Conservation (phyloP, 2,113 vertebrate species). For the Lycaon pictus region DNA sequence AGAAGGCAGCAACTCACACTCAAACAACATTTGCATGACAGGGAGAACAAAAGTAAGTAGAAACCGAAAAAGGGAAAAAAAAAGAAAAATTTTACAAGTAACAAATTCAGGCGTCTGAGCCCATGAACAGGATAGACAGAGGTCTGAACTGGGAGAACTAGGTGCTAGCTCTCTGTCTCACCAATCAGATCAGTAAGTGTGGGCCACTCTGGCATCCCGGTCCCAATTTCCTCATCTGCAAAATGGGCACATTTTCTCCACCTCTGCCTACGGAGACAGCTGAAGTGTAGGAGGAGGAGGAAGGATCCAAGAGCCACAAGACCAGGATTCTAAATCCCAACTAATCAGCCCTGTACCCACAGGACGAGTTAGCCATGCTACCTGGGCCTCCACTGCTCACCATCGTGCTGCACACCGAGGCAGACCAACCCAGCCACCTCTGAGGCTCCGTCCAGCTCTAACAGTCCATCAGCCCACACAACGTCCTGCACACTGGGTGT, state of each 20-base stretch:
- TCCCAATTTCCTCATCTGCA: not conserved
- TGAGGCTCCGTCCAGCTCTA: not conserved
- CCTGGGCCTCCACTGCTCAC: not conserved
- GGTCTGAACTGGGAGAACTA: not conserved
- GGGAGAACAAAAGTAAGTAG: constrained; percentile 58
- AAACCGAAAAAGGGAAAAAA: constrained; percentile 60
- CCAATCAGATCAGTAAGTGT: not conserved
- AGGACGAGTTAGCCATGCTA: not conserved
- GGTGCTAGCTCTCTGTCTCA: not conserved
- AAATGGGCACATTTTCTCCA: not conserved
- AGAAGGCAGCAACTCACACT: not conserved
- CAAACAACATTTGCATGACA: not conserved
- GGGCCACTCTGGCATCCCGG: too few relatives aligned
- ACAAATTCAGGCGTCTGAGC: not conserved
- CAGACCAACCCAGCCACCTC: not conserved
- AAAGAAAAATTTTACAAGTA: not conserved
- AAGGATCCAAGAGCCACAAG: not conserved
- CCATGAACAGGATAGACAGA: not conserved
- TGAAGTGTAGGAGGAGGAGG: not conserved
- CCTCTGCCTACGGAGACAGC: not conserved
- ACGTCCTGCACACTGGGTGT: not conserved
- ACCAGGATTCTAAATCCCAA: not conserved
- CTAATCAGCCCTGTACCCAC: not conserved
- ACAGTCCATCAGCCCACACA: not conserved
- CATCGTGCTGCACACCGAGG: not conserved